Percentiles rank a stretch among this genome's conserved stretches.
These are phyloP conservation scores for Brachyistius frenatus DNA, from an alignment of 2,113 vertebrate species.

Conservation along the genomic window DNA sequence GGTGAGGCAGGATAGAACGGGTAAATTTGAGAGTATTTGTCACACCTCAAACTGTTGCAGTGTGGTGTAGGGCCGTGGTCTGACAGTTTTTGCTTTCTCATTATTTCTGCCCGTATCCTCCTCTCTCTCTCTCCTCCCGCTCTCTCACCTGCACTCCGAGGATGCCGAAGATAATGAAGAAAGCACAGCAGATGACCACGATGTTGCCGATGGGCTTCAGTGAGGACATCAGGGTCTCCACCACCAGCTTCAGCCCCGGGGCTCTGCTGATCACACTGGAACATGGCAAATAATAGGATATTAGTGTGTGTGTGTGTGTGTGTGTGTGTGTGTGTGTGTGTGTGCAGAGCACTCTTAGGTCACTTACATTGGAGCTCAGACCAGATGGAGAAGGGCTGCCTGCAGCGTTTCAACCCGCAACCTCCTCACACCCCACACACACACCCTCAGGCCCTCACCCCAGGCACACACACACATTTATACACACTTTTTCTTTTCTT, in stretches of 20 bases:
- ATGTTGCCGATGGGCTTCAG: constrained; percentile 99
- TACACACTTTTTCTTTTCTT: neutral
- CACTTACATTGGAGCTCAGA: constrained; percentile 26
- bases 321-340: neutral
- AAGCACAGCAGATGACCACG: constrained; percentile 99
- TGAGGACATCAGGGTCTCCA: constrained; percentile 98
- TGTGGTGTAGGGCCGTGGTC: too few species aligned
- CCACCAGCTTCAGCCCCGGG: constrained; percentile 97
- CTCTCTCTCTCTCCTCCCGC: neutral
- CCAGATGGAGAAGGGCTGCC: constrained; percentile 53
- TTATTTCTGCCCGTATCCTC: neutral
- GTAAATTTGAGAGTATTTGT: neutral
- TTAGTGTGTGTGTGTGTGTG: constrained; percentile 15
- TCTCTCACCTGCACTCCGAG: constrained; percentile 96
- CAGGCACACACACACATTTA: neutral
- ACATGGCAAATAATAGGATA: constrained; percentile 21
- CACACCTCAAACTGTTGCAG: constrained; percentile 1
- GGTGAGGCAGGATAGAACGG: neutral
- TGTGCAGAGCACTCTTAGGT: constrained; percentile 11
- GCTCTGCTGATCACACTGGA: constrained; percentile 97
- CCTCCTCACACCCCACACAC: neutral
- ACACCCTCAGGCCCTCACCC: constrained; percentile 4
- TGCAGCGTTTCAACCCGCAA: constrained; percentile 15
- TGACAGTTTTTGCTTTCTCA: neutral
- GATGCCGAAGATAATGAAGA: constrained; percentile 99